Evolutionary conservation across 1,140 invertebrate genomes (phyloP), one percentile per base, ranked within the genome.

Genomic region (Theocolax elegans): DNA sequence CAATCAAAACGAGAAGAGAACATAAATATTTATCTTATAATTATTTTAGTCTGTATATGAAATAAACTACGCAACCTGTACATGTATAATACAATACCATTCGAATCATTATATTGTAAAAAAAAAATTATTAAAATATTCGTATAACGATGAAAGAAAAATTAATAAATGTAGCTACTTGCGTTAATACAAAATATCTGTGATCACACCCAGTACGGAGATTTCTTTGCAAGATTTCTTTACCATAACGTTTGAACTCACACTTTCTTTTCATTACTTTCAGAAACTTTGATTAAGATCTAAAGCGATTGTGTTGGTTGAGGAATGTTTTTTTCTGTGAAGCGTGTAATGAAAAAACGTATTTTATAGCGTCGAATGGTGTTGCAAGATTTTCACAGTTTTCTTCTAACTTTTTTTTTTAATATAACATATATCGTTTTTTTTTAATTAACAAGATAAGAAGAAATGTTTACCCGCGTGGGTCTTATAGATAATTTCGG

Each of bases 181-280:
- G 35, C 31, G 17, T 51, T 58, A 58, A 58, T 48, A 35, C 64
- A 48, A 67, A 67, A 48, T 59, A 35, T 67, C 65, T 67, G 65
- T 67, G 65, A 67, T 67, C 38, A 67, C 53, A 49, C 44, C 29
- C 12, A 6, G 3, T 44, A 44, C 15, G n/a, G n/a, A 44, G 4
- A 44, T 44, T 15, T 35, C 31, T 35, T 35, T 6, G 31, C 4
- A 35, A 35, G 31, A 35, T 35, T 4, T 6, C 4, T 35, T 35
- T 35, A 6, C 31, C 31, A 35, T 35, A 4, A 27, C 8, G 17
- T 21, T 38, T 53, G 19, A 29, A 48, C 13, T 51, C 42, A 42
- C 56, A 51, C 13, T 25, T 27, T 27, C n/a, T 58, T 49, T 29
- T 56, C 12, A 40, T 56, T 27, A 9, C 3, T 49, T 49, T 49